phyloP scores from a whole-genome alignment of 2,888 invertebrate species.

The Acanthosepion pharaonis region DNA sequence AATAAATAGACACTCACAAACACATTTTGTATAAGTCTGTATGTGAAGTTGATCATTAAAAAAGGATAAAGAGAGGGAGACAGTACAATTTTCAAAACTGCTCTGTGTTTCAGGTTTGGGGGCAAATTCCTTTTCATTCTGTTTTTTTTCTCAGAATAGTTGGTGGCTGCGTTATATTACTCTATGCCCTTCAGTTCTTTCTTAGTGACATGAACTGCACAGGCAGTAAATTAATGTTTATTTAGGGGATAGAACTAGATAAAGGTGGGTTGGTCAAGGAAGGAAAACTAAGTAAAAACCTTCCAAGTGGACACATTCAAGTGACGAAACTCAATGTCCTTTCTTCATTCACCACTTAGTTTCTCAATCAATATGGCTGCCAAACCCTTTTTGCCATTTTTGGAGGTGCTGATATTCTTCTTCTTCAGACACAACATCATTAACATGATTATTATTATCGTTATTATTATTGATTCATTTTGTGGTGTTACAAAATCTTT shows the following conservation, averaged over 20 bases:
- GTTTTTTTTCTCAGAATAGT: too few species aligned
- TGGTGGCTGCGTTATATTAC: too few species aligned
- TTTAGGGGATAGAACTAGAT: background rate
- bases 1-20: too few species aligned
- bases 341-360: background rate
- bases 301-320: background rate
- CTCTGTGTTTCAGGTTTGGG: too few species aligned
- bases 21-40: too few species aligned
- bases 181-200: too few species aligned
- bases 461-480: background rate
- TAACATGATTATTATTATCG: background rate
- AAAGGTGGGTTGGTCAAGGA: background rate
- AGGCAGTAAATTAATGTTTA: background rate
- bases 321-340: background rate
- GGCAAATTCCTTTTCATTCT: too few species aligned
- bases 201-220: background rate
- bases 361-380: background rate
- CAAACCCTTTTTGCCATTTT: background rate
- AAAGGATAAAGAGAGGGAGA: too few species aligned
- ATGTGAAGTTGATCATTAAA: too few species aligned
- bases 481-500: background rate
- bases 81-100: too few species aligned
- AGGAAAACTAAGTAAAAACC: background rate
- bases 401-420: background rate
- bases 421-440: background rate